Conservation (phyloP, 2,888 invertebrate genomes). For the Tetramorium bicarinatum region DNA sequence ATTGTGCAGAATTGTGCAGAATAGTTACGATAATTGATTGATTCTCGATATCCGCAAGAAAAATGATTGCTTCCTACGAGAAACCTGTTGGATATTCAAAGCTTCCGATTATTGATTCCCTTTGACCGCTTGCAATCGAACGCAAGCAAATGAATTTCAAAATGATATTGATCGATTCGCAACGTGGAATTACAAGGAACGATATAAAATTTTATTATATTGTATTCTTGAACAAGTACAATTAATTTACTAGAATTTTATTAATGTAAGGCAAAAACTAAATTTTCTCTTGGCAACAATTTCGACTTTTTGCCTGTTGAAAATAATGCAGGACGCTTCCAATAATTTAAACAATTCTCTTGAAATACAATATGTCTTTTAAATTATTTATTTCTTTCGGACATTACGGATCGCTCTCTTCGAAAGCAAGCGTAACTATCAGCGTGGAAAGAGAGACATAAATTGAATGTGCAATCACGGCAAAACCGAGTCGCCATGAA, state of each 20-base stretch:
- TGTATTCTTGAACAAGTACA: neutral
- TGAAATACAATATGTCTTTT: neutral
- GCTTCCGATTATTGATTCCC: conserved; percentile 47
- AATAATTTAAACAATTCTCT: conserved; percentile 8
- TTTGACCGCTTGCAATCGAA: conserved; percentile 30
- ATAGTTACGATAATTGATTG: conserved; percentile 49
- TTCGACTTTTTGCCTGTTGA: neutral
- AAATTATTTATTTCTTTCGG: conserved; percentile 35
- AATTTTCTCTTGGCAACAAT: neutral
- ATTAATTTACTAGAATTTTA: neutral
- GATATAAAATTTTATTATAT: conserved; percentile 9
- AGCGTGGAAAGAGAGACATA: conserved; percentile 40
- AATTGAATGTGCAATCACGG: conserved; percentile 58
- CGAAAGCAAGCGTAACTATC: conserved; percentile 17
- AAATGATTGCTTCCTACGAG: conserved; percentile 43
- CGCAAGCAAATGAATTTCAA: conserved; percentile 34
- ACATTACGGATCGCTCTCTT: conserved; percentile 25
- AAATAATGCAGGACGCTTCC: neutral
- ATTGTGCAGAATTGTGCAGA: conserved; percentile 40
- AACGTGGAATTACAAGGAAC: neutral
- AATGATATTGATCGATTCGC: conserved; percentile 35
- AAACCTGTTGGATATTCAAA: conserved; percentile 53
- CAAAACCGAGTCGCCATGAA: conserved; percentile 56
- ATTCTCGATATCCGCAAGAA: conserved; percentile 56
- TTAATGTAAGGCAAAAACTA: neutral